Conservation (phyloP, 2,888 invertebrate genomes). For the Aspidiotus rigidus region DNA sequence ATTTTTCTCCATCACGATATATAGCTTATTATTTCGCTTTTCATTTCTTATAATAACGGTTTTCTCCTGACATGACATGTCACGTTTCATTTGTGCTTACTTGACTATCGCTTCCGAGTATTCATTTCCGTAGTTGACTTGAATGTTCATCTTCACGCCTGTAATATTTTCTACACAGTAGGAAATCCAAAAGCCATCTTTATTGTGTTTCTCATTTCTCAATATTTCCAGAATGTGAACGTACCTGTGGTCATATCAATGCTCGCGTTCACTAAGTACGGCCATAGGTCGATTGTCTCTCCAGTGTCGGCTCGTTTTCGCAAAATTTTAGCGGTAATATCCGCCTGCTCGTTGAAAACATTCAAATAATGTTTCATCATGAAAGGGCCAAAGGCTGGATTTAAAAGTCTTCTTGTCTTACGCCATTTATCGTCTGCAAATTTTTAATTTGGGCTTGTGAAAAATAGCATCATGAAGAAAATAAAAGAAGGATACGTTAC, state of each 20-base stretch:
- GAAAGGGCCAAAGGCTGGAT: neutral
- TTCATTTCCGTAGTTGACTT: constrained; percentile 3
- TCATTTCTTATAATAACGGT: too few species aligned
- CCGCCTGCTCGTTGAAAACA: constrained; percentile 1
- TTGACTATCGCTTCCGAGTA: neutral
- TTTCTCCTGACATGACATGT: too few species aligned
- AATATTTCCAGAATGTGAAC: neutral
- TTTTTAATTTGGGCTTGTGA: too few species aligned
- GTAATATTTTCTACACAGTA: neutral
- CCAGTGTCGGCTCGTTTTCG: neutral
- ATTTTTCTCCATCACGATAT: too few species aligned
- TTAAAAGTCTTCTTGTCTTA: neutral
- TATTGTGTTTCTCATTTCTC: too few species aligned
- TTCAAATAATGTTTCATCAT: constrained; percentile 11
- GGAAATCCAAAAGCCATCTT: neutral
- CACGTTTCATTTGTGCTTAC: neutral
- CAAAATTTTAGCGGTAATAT: neutral
- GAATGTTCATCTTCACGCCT: neutral
- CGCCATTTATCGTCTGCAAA: neutral
- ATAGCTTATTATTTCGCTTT: too few species aligned
- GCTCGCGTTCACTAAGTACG: neutral
- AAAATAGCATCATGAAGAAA: neutral
- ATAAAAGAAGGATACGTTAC: neutral
- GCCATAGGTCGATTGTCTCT: neutral
- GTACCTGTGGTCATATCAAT: constrained; percentile 4